Percentiles rank a stretch among this genome's conserved stretches.
Evolutionary conservation across 2,888 invertebrate species (phyloP).

Genomic region (Acrocera orbiculus): DNA sequence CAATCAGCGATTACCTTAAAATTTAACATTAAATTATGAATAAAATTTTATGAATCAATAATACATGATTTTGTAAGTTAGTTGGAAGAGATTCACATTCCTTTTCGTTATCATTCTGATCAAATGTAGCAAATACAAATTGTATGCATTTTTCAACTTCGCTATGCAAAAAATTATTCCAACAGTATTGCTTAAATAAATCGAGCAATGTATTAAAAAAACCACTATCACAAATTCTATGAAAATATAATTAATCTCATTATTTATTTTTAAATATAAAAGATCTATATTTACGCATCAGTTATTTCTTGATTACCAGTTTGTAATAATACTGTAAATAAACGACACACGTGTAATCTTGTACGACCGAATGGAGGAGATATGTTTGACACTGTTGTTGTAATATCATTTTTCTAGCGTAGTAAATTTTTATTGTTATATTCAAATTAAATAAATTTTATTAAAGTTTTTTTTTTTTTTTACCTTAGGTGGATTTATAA

Average conservation of each 20-base stretch:
- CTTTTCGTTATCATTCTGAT: conserved; percentile 24
- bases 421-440: too few species aligned
- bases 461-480: conserved; percentile 9
- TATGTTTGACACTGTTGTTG: conserved; percentile 50
- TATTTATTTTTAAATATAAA: conserved; percentile 1
- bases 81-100: conserved; percentile 17
- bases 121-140: conserved; percentile 40
- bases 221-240: conserved; percentile 32
- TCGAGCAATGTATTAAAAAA: conserved; percentile 53
- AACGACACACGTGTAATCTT: conserved; percentile 59
- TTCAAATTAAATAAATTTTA: too few species aligned
- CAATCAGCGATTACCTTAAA: conserved; percentile 57
- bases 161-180: conserved; percentile 93
- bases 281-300: conserved; percentile 35
- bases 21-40: conserved; percentile 5
- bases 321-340: conserved; percentile 57
- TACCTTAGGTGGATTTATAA: conserved; percentile 54
- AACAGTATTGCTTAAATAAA: conserved; percentile 72
- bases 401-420: conserved; percentile 44
- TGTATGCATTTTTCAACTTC: conserved; percentile 67
- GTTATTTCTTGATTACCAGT: conserved; percentile 56
- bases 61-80: conserved; percentile 39
- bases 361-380: conserved; percentile 64
- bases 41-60: conserved; percentile 13
- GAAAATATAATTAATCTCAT: conserved; percentile 1